These are phyloP conservation scores for Eulacestoma nigropectus DNA, from an alignment of 2,113 vertebrate genomes.

Conservation along the genomic window DNA sequence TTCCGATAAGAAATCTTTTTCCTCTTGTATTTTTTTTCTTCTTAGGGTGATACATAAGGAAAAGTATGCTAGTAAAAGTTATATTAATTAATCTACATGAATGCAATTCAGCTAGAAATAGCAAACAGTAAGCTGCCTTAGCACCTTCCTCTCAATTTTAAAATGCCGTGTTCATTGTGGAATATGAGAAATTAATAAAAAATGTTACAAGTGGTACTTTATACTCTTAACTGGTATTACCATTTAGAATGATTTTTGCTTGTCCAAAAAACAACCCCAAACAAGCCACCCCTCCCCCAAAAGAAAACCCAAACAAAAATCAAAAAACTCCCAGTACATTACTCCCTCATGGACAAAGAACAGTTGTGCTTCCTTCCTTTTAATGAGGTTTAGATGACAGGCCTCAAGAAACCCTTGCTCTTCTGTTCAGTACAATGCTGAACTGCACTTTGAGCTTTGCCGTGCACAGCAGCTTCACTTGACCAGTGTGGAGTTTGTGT, in stretches of 20 bases:
- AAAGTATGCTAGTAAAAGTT: background rate
- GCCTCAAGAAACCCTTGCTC: background rate
- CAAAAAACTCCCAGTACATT: rapidly evolving
- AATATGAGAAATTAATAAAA: background rate
- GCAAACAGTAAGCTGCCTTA: background rate
- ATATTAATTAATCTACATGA: background rate
- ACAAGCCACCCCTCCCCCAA: background rate
- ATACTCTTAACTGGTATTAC: background rate
- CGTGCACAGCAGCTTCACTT: background rate
- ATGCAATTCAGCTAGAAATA: background rate
- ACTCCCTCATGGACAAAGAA: background rate
- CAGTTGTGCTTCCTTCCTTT: background rate
- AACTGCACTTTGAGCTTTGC: background rate
- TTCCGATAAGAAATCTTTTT: background rate
- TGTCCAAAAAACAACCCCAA: background rate
- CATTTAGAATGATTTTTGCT: background rate
- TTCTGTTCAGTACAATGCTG: background rate
- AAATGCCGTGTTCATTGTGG: background rate
- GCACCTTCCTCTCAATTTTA: background rate
- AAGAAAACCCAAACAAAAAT: background rate
- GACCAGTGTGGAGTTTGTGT: background rate
- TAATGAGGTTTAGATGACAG: background rate
- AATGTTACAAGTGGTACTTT: background rate
- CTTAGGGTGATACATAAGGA: background rate
- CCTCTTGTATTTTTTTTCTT: background rate